phyloP scores from a whole-genome alignment of 2,113 vertebrate species.

The Trichomycterus rosablanca region DNA sequence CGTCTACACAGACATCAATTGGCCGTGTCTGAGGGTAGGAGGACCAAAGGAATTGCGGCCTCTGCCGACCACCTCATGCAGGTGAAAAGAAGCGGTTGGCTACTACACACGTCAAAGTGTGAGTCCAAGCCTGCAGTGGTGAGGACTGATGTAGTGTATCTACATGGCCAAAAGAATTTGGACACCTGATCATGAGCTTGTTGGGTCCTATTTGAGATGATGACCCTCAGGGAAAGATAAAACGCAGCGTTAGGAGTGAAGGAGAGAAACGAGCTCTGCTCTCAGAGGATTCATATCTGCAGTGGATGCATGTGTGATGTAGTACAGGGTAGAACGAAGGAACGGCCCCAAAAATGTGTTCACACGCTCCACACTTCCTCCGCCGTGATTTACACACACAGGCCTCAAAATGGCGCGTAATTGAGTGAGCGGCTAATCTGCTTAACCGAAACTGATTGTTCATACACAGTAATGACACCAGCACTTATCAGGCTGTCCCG shows the following conservation, averaged over 20 bases:
- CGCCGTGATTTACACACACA: conserved; percentile 39
- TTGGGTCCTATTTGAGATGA: conserved; percentile 14
- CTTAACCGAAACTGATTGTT: conserved; percentile 46
- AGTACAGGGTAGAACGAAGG: too few species aligned
- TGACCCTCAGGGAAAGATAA: conserved; percentile 21
- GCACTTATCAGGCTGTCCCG: conserved; percentile 39
- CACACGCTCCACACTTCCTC: not conserved
- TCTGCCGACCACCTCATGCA: too few species aligned
- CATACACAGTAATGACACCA: conserved; percentile 43
- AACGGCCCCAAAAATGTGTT: conserved; percentile 5
- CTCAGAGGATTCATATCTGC: conserved; percentile 34
- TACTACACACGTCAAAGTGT: too few species aligned
- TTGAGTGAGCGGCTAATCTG: conserved; percentile 38
- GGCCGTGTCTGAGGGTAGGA: too few species aligned
- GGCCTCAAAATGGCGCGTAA: conserved; percentile 40
- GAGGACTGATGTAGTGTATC: too few species aligned
- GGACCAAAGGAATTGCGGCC: too few species aligned
- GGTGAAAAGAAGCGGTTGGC: too few species aligned
- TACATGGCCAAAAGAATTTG: too few species aligned
- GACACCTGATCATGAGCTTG: too few species aligned
- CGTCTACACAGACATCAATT: too few species aligned
- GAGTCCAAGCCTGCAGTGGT: too few species aligned
- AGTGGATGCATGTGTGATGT: too few species aligned
- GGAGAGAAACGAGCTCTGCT: conserved; percentile 5
- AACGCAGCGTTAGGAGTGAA: conserved; percentile 8